phyloP scores from a whole-genome alignment of 2,113 vertebrate species.

The Eptesicus fuscus region DNA sequence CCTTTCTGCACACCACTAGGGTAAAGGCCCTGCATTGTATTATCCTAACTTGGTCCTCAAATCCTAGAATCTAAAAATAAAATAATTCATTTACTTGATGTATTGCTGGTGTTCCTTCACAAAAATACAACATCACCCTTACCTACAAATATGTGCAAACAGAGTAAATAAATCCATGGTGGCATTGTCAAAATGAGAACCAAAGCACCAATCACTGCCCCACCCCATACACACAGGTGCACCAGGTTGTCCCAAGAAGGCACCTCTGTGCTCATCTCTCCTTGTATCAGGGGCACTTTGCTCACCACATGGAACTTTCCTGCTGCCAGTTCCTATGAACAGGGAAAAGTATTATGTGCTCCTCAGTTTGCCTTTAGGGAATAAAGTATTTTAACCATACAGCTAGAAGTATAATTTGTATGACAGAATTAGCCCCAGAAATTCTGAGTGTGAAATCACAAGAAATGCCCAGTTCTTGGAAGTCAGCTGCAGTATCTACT shows the following conservation, averaged over 20 bases:
- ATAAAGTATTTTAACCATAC: conserved; percentile 3
- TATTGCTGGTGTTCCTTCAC: background rate
- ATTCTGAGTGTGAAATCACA: background rate
- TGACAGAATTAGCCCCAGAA: background rate
- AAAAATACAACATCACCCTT: background rate
- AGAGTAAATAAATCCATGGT: background rate
- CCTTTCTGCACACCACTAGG: background rate
- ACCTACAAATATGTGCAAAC: background rate
- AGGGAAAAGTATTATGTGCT: background rate
- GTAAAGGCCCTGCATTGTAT: background rate
- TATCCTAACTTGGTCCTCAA: background rate
- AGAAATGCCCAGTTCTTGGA: background rate
- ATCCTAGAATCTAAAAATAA: background rate
- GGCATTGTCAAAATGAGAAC: background rate
- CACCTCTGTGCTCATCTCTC: background rate
- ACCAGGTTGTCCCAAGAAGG: no score
- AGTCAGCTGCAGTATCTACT: background rate
- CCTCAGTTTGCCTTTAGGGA: background rate
- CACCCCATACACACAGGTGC: background rate
- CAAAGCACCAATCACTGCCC: background rate
- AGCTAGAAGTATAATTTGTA: background rate
- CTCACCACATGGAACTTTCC: background rate
- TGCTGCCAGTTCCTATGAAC: background rate
- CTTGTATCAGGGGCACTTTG: background rate
- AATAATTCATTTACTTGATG: background rate